Base-by-base conservation (phyloP, 2,113 vertebrate genomes). In the Antechinus flavipes region DNA sequence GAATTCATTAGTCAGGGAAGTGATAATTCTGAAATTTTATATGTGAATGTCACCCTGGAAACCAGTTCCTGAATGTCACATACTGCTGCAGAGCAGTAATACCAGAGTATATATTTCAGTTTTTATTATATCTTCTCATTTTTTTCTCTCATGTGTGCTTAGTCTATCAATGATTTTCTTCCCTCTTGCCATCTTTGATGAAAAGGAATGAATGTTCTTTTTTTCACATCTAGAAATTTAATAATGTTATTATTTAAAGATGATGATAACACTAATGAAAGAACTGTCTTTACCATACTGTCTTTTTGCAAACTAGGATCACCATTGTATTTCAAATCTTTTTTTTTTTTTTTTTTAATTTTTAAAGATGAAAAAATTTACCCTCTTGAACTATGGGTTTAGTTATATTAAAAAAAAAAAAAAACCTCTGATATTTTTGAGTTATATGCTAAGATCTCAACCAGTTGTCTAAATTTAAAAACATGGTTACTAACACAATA, bases 131-230 rank as follows among this genome's bases (percentile, higher is more conserved):
- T 46, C 50, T 24, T 23, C 96, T 30, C 10, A 0, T 27, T 1
- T 9, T 9, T 27, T 27, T 35, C n/a, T 9, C 14, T 2, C 19
- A 52, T 8, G 11, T 2, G 0, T 5, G 46, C 90, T 26, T 19
- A 0, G 25, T 0, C 26, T 0, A 11, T 1, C 0, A 0, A 22
- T 52, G 1, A 5, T 26, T 30, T 24, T 25, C n/a, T 47, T 27
- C 12, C 53, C 27, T 54, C 16, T 26, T n/a, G 54, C 54, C 24
- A 4, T 52, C 35, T 4, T 0, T 19, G 53, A 61, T 27, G 50
- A 54, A 84, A 84, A 19, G 19, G 19, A 42, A 84, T 84, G 16
- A 2, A 8, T n/a, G 16, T 42, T 42, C 1, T 84, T 84, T 84
- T 84, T 52, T 84, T 84, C 2, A 42, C 68, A 84, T 84, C 7